These are phyloP conservation scores for Drosophila merina DNA, from an alignment of 2,888 invertebrate species.

Conservation along the genomic window DNA sequence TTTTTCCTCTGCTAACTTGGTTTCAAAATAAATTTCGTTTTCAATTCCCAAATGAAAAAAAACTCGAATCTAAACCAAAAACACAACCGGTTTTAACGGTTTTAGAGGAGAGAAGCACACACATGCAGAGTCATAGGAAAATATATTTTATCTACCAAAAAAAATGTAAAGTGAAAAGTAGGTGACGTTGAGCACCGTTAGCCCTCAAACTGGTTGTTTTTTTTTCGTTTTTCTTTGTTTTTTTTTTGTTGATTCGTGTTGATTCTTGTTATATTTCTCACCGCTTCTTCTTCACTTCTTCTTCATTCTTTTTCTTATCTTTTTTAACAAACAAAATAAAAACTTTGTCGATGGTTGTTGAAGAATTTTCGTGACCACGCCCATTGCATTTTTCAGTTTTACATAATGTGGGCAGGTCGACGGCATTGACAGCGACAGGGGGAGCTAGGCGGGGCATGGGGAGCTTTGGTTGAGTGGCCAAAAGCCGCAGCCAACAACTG, in stretches of 20 bases:
- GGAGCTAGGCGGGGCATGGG: not conserved
- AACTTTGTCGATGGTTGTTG: constrained; percentile 30
- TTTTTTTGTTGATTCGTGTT: constrained; percentile 31
- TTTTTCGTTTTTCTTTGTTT: constrained; percentile 1
- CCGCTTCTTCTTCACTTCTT: not conserved
- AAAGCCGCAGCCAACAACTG: constrained; percentile 32
- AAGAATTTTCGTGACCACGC: constrained; percentile 61
- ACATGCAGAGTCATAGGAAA: constrained; percentile 20
- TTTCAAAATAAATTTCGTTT: constrained; percentile 67
- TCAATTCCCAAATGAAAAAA: constrained; percentile 63
- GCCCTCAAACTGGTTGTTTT: constrained; percentile 68
- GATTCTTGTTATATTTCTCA: constrained; percentile 29
- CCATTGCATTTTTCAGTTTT: constrained; percentile 55
- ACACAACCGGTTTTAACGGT: constrained; percentile 68
- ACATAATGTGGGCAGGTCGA: constrained; percentile 61
- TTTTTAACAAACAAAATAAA: constrained; percentile 13
- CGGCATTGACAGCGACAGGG: constrained; percentile 14
- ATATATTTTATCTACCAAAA: constrained; percentile 58
- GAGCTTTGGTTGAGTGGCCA: constrained; percentile 72
- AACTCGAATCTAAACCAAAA: constrained; percentile 15
- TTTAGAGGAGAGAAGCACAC: constrained; percentile 33
- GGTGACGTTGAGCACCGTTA: constrained; percentile 78
- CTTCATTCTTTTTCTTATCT: not conserved
- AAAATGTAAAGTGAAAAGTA: constrained; percentile 64
- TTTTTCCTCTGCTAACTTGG: constrained; percentile 25